Conservation (phyloP, 2,797 vertebrate genomes). For the Ataeniobius toweri region DNA sequence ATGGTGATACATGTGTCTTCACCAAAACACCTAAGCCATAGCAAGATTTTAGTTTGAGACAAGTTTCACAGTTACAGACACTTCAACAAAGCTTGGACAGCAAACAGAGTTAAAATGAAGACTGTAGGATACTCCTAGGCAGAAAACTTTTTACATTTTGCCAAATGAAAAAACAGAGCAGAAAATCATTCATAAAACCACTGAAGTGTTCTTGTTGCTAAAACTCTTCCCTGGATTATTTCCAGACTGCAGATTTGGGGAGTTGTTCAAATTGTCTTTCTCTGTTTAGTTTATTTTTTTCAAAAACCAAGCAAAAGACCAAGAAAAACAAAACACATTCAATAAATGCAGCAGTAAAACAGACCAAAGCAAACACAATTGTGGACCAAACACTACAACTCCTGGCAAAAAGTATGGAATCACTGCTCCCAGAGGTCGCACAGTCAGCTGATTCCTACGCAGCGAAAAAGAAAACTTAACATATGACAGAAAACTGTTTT, state of each 20-base stretch:
- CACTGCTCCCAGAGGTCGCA: not conserved
- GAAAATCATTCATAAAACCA: not conserved
- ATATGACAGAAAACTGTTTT: not conserved
- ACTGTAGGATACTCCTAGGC: not conserved
- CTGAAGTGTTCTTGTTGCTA: not conserved
- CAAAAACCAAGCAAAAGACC: not conserved
- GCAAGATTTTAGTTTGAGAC: not conserved
- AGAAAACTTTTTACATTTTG: not conserved
- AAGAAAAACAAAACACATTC: not conserved
- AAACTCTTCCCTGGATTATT: not conserved
- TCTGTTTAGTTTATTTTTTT: not conserved
- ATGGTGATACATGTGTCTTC: conserved; percentile 95
- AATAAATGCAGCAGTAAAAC: not conserved
- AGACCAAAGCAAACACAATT: conserved; percentile 1
- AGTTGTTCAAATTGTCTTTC: not conserved
- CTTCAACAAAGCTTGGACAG: not conserved
- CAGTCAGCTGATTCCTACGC: not conserved
- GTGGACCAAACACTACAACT: not conserved
- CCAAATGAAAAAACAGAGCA: not conserved
- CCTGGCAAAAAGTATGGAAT: not conserved
- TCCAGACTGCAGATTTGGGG: not conserved
- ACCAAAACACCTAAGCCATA: conserved; percentile 88
- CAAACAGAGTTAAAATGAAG: not conserved
- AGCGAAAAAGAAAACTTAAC: not conserved
- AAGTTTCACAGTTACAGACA: not conserved